phyloP scores from a whole-genome alignment of 2,113 vertebrate genomes.

The Peromyscus leucopus region DNA sequence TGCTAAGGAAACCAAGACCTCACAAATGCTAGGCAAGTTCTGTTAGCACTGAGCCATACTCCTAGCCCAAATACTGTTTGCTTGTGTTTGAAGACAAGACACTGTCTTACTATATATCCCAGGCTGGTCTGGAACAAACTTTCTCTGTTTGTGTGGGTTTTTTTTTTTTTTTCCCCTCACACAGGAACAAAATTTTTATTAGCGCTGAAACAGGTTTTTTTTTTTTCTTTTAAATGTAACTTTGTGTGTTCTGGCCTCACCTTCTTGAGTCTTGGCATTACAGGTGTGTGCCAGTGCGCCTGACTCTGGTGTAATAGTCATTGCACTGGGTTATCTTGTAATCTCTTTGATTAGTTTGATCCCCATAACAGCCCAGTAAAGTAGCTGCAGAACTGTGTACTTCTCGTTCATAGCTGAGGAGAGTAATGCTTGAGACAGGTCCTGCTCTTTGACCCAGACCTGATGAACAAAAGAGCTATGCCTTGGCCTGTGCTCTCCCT shows the following conservation, averaged over 20 bases:
- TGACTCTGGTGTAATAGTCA: background rate
- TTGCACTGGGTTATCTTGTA: background rate
- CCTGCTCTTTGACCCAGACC: background rate
- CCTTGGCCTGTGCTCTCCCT: background rate
- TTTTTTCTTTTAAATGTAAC: background rate
- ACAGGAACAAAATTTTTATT: background rate
- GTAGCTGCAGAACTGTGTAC: background rate
- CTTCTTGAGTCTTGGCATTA: background rate
- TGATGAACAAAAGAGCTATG: background rate
- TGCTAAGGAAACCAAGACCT: background rate
- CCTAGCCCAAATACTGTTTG: background rate
- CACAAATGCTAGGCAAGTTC: background rate
- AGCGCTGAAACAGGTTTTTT: background rate
- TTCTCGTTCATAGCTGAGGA: background rate
- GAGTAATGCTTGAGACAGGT: background rate
- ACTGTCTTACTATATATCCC: background rate
- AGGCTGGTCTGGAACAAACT: background rate
- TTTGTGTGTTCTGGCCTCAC: background rate
- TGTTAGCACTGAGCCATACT: background rate
- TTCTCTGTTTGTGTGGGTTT: no score
- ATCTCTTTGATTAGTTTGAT: slow-evolving; percentile 18
- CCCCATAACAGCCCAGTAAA: background rate
- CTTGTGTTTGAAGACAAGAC: background rate
- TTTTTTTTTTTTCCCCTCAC: background rate
- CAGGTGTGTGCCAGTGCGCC: background rate